These are phyloP conservation scores for Bicyclus anynana DNA, from an alignment of 1,140 invertebrate genomes.

Conservation along the genomic window DNA sequence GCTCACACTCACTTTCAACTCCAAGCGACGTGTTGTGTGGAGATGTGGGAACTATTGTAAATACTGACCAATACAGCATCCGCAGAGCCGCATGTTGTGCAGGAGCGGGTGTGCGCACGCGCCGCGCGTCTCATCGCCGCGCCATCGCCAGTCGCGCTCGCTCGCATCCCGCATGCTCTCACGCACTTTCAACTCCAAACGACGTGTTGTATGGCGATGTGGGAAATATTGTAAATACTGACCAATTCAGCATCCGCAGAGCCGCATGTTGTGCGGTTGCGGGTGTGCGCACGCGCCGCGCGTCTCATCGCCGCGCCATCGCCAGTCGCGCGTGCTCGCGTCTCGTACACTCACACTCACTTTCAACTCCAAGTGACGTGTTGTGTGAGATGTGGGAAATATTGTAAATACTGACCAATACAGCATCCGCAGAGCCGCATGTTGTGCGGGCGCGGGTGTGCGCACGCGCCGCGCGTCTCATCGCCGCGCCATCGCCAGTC, in stretches of 20 bases:
- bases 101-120: constrained; percentile 44
- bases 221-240: too few relatives aligned
- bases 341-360: constrained; percentile 54
- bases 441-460: constrained; percentile 43
- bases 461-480: constrained; percentile 45
- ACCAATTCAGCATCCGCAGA: constrained; percentile 71
- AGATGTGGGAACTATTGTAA: too few relatives aligned
- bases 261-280: constrained; percentile 60
- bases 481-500: constrained; percentile 51
- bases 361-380: constrained; percentile 55
- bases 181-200: constrained; percentile 55
- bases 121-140: constrained; percentile 48
- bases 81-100: constrained; percentile 67
- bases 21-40: constrained; percentile 47
- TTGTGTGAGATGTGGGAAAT: too few relatives aligned
- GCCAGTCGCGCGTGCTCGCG: constrained; percentile 25
- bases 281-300: constrained; percentile 39
- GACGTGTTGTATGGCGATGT: constrained; percentile 51
- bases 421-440: constrained; percentile 73
- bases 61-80: constrained; percentile 67
- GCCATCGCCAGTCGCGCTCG: constrained; percentile 37
- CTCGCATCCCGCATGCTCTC: constrained; percentile 46
- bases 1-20: constrained; percentile 60
- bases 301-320: constrained; percentile 58
- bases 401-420: constrained; percentile 45